These are phyloP conservation scores for Herpailurus yagouaroundi DNA, from an alignment of 2,113 vertebrate species.

Conservation along the genomic window DNA sequence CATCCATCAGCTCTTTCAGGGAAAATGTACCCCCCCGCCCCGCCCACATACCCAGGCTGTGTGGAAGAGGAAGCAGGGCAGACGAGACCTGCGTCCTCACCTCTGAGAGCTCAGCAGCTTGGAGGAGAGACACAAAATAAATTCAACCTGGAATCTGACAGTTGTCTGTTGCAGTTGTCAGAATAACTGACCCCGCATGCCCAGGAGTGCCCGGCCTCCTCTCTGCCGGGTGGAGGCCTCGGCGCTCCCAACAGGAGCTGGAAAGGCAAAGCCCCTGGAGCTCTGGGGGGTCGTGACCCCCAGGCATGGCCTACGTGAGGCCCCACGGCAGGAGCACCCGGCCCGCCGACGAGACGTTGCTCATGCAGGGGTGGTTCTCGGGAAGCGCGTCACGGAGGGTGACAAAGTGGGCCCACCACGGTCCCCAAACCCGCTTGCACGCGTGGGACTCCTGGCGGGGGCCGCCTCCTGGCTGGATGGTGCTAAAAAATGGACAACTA, in stretches of 20 bases:
- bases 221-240: accelerated
- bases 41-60: accelerated
- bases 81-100: accelerated
- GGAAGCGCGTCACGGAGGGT: slow-evolving; percentile 36
- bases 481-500: slow-evolving; percentile 72
- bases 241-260: not conserved
- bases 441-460: slow-evolving; percentile 45
- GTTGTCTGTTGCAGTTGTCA: accelerated
- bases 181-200: accelerated
- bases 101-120: accelerated
- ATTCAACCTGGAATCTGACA: accelerated
- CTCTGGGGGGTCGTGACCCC: accelerated
- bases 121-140: too few species aligned
- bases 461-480: slow-evolving; percentile 48
- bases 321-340: accelerated
- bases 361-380: accelerated
- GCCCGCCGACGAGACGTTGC: accelerated
- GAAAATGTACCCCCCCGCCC: accelerated
- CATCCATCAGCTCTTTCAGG: not conserved
- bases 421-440: slow-evolving; percentile 10
- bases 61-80: not conserved
- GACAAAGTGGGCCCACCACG: not conserved
- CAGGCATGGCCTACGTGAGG: accelerated
- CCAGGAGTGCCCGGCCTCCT: not conserved
- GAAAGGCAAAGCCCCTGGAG: accelerated